These are phyloP conservation scores for Azemiops feae DNA, from an alignment of 2,113 vertebrate species.

Conservation along the genomic window DNA sequence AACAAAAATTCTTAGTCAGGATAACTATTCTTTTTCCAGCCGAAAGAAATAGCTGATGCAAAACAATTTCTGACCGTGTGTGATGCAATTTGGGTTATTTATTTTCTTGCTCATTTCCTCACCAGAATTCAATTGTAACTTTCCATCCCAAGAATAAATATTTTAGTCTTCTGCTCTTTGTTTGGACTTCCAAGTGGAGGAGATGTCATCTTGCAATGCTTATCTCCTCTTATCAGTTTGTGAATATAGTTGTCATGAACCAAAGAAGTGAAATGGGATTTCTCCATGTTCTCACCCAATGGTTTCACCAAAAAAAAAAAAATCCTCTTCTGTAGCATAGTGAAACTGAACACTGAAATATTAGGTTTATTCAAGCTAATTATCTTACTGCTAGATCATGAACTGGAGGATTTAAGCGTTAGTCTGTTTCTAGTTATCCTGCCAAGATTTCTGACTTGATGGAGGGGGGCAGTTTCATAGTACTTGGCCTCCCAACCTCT, in stretches of 20 bases:
- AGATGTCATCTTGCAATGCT: constrained; percentile 13
- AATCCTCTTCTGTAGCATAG: constrained; percentile 69
- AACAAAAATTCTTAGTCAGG: constrained; percentile 84
- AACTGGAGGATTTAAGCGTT: constrained; percentile 77
- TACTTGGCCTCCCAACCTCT: constrained; percentile 82
- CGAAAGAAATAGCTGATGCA: constrained; percentile 59
- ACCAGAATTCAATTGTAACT: constrained; percentile 56
- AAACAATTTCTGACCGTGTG: constrained; percentile 74
- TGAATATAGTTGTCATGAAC: constrained; percentile 32
- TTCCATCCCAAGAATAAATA: constrained; percentile 60
- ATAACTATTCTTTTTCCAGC: constrained; percentile 43
- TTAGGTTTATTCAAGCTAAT: constrained; percentile 85
- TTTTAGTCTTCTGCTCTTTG: constrained; percentile 46
- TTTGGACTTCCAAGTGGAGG: constrained; percentile 38
- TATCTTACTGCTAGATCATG: constrained; percentile 78
- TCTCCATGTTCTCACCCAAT: constrained; percentile 40
- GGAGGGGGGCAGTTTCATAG: constrained; percentile 83
- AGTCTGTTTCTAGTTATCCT: constrained; percentile 87
- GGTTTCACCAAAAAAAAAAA: constrained; percentile 66
- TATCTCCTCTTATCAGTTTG: constrained; percentile 41
- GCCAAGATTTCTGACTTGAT: constrained; percentile 79
- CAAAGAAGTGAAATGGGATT: constrained; percentile 63
- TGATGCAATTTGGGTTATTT: constrained; percentile 71
- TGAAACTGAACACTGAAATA: constrained; percentile 82
- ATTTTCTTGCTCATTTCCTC: constrained; percentile 70